Evolutionary conservation across 2,888 invertebrate genomes (phyloP).

Genomic region (Teinopalpus imperialis): DNA sequence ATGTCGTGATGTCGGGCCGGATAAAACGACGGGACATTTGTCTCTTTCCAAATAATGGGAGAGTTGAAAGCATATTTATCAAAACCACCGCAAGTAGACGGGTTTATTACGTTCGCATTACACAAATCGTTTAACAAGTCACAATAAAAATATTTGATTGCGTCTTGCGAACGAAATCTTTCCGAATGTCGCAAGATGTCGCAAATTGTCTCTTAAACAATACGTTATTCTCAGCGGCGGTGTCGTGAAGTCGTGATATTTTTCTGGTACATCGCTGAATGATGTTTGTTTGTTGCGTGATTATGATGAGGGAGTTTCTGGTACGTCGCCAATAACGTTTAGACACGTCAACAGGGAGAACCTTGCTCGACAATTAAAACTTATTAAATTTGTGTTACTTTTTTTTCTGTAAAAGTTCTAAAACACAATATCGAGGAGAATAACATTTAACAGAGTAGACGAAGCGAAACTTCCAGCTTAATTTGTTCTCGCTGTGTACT

Average conservation of each 20-base stretch:
- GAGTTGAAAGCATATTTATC: slow-evolving; percentile 70
- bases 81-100: slow-evolving; percentile 49
- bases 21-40: slow-evolving; percentile 59
- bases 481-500: slow-evolving; percentile 61
- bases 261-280: slow-evolving; percentile 53
- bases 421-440: slow-evolving; percentile 35
- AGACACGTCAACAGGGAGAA: slow-evolving; percentile 43
- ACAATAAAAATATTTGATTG: slow-evolving; percentile 33
- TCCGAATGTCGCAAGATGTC: slow-evolving; percentile 33
- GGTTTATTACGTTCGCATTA: slow-evolving; percentile 52
- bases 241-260: slow-evolving; percentile 36
- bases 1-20: slow-evolving; percentile 58
- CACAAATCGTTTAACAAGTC: slow-evolving; percentile 43
- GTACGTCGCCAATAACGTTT: slow-evolving; percentile 54
- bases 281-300: slow-evolving; percentile 61
- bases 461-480: slow-evolving; percentile 41
- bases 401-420: slow-evolving; percentile 42
- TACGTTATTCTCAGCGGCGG: slow-evolving; percentile 33
- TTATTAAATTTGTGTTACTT: slow-evolving; percentile 38
- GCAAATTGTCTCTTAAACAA: slow-evolving; percentile 39
- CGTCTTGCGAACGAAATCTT: slow-evolving; percentile 19
- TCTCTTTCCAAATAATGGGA: slow-evolving; percentile 66
- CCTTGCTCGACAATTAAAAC: slow-evolving; percentile 6
- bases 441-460: slow-evolving; percentile 29
- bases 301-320: slow-evolving; percentile 60